Evolutionary conservation across 2,797 vertebrate genomes (phyloP).

Genomic region (Catamblyrhynchus diadema): DNA sequence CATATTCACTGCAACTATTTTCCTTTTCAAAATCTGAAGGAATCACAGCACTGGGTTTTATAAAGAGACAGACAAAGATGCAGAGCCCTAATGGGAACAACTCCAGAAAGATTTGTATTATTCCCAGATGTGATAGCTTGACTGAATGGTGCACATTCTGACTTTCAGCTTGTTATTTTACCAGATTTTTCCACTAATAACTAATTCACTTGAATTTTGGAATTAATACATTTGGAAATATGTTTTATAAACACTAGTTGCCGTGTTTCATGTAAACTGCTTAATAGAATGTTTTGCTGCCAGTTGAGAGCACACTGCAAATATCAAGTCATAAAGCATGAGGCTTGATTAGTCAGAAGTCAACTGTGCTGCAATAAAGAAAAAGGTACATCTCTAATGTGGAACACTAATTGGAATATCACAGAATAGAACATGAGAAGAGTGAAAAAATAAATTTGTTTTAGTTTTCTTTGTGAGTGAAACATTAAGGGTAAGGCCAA

Average conservation of each 20-base stretch:
- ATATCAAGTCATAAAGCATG: not conserved
- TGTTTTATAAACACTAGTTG: not conserved
- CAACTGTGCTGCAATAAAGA: not conserved
- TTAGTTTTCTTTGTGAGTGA: not conserved
- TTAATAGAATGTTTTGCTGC: not conserved
- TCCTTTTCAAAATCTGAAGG: not conserved
- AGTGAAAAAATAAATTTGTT: not conserved
- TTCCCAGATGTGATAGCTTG: not conserved
- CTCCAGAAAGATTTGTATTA: not conserved
- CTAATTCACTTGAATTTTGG: not conserved
- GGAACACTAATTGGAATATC: not conserved
- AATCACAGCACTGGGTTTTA: not conserved
- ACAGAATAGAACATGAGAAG: not conserved
- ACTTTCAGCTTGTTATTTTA: not conserved
- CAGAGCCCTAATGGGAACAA: rapidly evolving
- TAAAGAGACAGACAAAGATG: not conserved
- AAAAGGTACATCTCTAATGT: not conserved
- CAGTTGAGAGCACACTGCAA: not conserved
- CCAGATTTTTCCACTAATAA: not conserved
- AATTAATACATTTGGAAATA: not conserved
- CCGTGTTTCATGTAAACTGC: not conserved
- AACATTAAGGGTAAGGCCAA: not conserved
- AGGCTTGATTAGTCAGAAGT: not conserved
- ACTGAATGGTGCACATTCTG: not conserved
- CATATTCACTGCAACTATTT: not conserved